phyloP scores from a whole-genome alignment of 2,888 invertebrate genomes.

The Eristalinus sepulchralis region DNA sequence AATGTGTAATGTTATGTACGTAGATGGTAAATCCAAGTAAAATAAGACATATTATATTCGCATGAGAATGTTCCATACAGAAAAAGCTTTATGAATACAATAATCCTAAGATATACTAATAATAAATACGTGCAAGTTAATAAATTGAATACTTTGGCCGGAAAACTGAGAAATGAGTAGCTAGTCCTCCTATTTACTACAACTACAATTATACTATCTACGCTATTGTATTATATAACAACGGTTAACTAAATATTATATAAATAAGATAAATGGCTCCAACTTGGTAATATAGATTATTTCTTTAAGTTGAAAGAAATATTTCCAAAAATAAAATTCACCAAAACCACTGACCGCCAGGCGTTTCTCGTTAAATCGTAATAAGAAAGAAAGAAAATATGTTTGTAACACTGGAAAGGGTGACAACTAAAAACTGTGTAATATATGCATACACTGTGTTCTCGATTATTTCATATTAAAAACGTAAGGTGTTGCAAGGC shows the following conservation, averaged over 20 bases:
- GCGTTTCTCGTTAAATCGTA: background rate
- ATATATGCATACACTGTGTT: too few species aligned
- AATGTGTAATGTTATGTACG: background rate
- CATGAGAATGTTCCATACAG: constrained; percentile 68
- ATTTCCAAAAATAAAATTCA: background rate
- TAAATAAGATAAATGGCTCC: constrained; percentile 11
- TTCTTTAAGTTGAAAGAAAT: constrained; percentile 2
- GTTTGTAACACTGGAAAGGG: background rate
- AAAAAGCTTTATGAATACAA: constrained; percentile 72
- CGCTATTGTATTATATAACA: constrained; percentile 32
- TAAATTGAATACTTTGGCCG: constrained; percentile 12
- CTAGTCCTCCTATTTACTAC: constrained; percentile 48
- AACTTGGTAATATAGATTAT: background rate
- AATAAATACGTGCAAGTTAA: constrained; percentile 15
- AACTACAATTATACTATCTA: constrained; percentile 39
- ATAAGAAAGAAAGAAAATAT: background rate
- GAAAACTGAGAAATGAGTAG: constrained; percentile 35
- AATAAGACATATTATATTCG: constrained; percentile 33
- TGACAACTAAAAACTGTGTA: too few species aligned
- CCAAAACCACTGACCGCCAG: background rate
- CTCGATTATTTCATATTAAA: too few species aligned
- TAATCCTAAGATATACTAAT: constrained; percentile 50
- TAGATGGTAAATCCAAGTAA: constrained; percentile 26
- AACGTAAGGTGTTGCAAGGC: too few species aligned
- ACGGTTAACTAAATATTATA: constrained; percentile 21